phyloP scores from a whole-genome alignment of 2,113 vertebrate species.

The Fulmarus glacialis region DNA sequence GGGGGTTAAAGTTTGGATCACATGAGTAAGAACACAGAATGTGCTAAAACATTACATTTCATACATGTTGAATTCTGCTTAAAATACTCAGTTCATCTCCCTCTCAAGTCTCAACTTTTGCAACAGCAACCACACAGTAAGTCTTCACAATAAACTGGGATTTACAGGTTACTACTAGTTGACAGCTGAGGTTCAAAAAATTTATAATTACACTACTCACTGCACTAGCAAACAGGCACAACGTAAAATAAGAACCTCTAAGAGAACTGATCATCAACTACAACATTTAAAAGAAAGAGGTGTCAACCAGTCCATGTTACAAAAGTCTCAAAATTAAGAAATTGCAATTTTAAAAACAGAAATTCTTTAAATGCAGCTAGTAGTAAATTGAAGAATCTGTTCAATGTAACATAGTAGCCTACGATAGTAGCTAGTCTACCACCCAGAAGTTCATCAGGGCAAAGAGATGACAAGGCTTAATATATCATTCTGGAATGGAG shows the following conservation, averaged over 20 bases:
- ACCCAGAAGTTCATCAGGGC: neutral
- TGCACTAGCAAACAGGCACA: neutral
- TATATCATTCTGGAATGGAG: neutral
- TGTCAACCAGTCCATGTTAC: neutral
- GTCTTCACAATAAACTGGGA: neutral
- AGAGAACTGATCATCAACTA: neutral
- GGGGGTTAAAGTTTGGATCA: neutral
- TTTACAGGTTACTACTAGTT: neutral
- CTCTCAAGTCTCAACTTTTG: neutral
- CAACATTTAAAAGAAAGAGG: neutral
- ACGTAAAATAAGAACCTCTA: neutral
- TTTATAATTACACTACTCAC: neutral
- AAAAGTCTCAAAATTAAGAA: neutral
- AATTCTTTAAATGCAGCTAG: neutral
- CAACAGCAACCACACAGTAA: neutral
- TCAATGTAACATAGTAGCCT: neutral
- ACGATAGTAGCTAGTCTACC: neutral
- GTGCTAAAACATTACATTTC: neutral
- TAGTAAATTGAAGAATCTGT: neutral
- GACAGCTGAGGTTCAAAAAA: neutral
- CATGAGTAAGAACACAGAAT: neutral
- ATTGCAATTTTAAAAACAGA: neutral
- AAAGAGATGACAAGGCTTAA: neutral
- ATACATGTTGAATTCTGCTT: neutral
- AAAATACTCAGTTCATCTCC: neutral